Conservation (phyloP, 35 echinoderm and acorn worm genomes). For the Heliocidaris erythrogramma region DNA sequence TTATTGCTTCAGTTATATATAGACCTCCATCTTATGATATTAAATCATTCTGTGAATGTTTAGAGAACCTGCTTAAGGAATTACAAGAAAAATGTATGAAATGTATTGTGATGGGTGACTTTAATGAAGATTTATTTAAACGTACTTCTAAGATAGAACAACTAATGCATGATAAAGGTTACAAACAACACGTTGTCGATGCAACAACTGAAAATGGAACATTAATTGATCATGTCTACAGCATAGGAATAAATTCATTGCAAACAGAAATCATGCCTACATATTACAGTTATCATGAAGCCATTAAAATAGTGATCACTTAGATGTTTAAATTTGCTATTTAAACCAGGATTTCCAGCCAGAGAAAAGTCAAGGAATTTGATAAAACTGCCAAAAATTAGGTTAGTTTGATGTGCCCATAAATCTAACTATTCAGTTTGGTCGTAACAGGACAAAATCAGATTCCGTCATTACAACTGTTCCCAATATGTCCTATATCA, state of each 20-base stretch:
- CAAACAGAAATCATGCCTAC: constrained; percentile 15
- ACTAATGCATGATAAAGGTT: constrained; percentile 19
- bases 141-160: background rate
- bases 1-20: constrained; percentile 36
- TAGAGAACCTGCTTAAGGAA: background rate
- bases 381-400: no score
- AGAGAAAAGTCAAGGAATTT: no score
- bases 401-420: no score
- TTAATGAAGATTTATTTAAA: constrained; percentile 54
- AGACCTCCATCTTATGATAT: constrained; percentile 11
- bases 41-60: background rate
- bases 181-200: constrained; percentile 43
- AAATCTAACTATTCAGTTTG: no score
- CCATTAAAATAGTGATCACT: no score
- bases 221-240: constrained; percentile 61
- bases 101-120: constrained; percentile 48
- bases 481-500: no score
- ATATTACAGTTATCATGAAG: constrained; percentile 60
- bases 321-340: no score
- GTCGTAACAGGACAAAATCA: no score
- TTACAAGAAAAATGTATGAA: background rate
- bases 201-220: constrained; percentile 53
- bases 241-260: constrained; percentile 34
- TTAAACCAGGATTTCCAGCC: no score
- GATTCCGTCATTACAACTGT: no score